These are phyloP conservation scores for Steinernema feltiae DNA, from an alignment of 1,140 invertebrate genomes.

Conservation along the genomic window DNA sequence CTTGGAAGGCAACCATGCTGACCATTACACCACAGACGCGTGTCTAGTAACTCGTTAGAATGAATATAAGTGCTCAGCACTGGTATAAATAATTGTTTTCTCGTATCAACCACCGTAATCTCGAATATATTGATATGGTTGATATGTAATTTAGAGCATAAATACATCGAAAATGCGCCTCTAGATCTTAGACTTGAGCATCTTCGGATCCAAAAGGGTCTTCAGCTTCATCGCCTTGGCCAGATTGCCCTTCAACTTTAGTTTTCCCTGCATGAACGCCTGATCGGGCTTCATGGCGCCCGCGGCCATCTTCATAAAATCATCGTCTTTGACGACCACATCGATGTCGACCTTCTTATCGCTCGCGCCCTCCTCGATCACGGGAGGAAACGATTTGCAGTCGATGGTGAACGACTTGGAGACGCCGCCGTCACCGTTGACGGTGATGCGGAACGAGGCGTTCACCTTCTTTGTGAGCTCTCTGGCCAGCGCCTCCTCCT, in stretches of 20 bases:
- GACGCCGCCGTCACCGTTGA: constrained; percentile 37
- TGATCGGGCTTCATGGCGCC: constrained; percentile 77
- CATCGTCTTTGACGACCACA: constrained; percentile 47
- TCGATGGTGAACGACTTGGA: constrained; percentile 51
- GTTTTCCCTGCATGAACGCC: constrained; percentile 93
- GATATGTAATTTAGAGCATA: too few relatives aligned
- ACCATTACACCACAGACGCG: too few relatives aligned
- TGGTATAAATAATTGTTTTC: too few relatives aligned
- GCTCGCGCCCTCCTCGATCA: constrained; percentile 25
- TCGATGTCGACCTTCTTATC: constrained; percentile 45
- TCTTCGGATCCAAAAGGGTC: constrained; percentile 63
- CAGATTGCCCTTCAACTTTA: constrained; percentile 94
- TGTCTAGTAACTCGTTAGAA: too few relatives aligned
- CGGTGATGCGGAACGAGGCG: constrained; percentile 47
- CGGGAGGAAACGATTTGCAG: constrained; percentile 42
- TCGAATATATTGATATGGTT: background rate
- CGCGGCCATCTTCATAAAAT: constrained; percentile 60
- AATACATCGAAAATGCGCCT: background rate
- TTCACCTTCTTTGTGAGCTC: constrained; percentile 74
- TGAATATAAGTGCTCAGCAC: too few relatives aligned
- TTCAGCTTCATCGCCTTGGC: constrained; percentile 86
- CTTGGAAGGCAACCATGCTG: too few relatives aligned
- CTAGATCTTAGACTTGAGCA: constrained; percentile 50
- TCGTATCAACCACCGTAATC: too few relatives aligned
- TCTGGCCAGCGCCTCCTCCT: constrained; percentile 49